These are phyloP conservation scores for Zosterops lateralis DNA, from an alignment of 2,113 vertebrate genomes.

Conservation along the genomic window DNA sequence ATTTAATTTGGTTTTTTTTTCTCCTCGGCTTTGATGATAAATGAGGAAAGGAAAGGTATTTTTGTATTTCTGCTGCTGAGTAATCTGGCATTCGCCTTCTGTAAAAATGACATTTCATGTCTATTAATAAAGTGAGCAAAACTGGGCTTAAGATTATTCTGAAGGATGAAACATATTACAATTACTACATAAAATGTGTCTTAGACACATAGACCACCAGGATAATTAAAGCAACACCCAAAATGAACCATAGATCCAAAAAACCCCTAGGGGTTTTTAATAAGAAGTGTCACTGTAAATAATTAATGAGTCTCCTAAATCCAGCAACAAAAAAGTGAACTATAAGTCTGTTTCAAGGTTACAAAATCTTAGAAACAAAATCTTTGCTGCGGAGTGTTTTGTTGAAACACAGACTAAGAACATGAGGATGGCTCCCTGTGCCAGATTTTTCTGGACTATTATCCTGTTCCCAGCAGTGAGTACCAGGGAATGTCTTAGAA, in stretches of 20 bases:
- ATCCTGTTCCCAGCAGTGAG: not conserved
- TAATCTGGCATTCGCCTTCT: not conserved
- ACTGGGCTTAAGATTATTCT: not conserved
- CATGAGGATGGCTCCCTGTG: not conserved
- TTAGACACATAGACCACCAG: not conserved
- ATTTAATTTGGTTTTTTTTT: not conserved
- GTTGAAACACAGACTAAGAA: not conserved
- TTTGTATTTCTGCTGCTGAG: not conserved
- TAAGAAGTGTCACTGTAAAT: slow-evolving; percentile 27
- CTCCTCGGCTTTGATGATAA: not conserved
- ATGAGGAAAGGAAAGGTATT: not conserved
- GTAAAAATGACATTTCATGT: not conserved
- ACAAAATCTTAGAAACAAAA: not conserved
- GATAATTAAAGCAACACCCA: not conserved
- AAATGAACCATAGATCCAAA: not conserved
- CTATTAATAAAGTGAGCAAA: not conserved
- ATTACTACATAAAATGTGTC: not conserved
- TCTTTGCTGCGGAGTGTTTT: not conserved
- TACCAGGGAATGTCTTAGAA: not conserved
- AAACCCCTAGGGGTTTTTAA: not conserved
- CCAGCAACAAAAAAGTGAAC: not conserved
- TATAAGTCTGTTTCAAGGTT: not conserved
- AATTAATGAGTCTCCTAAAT: slow-evolving; percentile 21
- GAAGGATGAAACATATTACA: not conserved
- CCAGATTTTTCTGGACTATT: not conserved